A percentile compares a stretch with the other conserved stretches of the same genome.
These are phyloP conservation scores for Australoheros facetus DNA, from an alignment of 2,797 vertebrate genomes.

Conservation along the genomic window DNA sequence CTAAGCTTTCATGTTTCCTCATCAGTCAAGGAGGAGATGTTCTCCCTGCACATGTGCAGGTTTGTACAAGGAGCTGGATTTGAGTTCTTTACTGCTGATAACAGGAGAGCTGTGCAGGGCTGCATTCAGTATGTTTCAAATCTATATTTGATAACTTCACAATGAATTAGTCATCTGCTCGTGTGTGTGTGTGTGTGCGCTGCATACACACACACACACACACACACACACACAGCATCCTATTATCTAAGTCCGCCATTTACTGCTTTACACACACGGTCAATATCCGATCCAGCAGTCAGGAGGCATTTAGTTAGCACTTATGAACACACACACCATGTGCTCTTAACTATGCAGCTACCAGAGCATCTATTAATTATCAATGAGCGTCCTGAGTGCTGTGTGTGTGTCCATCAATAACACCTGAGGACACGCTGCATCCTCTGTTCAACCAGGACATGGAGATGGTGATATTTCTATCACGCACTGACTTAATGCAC, in stretches of 20 bases:
- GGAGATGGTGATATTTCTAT: slow-evolving; percentile 1
- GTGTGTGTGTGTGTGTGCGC: slow-evolving; percentile 18
- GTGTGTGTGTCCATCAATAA: slow-evolving; percentile 21
- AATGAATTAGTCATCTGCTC: slow-evolving; percentile 44
- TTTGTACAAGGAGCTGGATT: not conserved
- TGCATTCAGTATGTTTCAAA: not conserved
- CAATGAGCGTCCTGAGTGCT: slow-evolving; percentile 44
- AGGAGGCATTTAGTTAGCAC: not conserved
- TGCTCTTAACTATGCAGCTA: slow-evolving; percentile 4
- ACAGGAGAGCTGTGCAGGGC: not conserved
- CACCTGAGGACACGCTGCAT: slow-evolving; percentile 2
- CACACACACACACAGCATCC: not conserved
- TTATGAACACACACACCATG: not conserved
- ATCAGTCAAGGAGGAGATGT: not conserved
- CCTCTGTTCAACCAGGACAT: slow-evolving; percentile 40
- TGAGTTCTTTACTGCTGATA: not conserved
- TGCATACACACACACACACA: not conserved
- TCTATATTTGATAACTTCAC: slow-evolving; percentile 57
- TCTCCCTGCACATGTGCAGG: not conserved
- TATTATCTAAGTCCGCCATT: not conserved
- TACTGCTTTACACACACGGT: not conserved
- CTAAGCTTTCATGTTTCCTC: not conserved
- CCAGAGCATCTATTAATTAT: slow-evolving; percentile 47
- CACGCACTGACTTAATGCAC: not conserved
- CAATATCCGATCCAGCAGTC: not conserved